A percentile compares a stretch with the other conserved stretches of the same genome.
phyloP scores from a whole-genome alignment of 2,888 invertebrate species.

The Meghimatium bilineatum region DNA sequence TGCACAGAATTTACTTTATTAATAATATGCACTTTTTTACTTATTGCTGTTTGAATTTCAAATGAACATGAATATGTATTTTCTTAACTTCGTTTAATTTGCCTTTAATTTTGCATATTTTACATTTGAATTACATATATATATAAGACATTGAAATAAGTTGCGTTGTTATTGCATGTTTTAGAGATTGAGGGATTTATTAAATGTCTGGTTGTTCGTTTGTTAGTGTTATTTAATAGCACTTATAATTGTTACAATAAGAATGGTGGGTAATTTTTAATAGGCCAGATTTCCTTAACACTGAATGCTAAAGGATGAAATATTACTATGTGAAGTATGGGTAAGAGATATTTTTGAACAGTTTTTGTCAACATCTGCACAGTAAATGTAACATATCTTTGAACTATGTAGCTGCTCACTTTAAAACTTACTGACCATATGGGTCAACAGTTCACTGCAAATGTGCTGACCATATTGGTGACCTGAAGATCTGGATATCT shows the following conservation, averaged over 20 bases:
- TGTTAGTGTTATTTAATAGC: neutral
- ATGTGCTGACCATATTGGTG: too few species aligned
- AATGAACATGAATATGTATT: conserved; percentile 7
- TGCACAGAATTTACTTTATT: neutral
- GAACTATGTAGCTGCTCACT: too few species aligned
- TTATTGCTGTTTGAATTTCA: neutral
- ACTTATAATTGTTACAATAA: neutral
- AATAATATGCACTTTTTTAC: conserved; percentile 7
- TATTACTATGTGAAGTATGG: too few species aligned
- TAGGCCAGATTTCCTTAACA: too few species aligned
- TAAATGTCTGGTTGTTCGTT: neutral
- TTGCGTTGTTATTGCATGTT: neutral
- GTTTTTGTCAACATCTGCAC: too few species aligned
- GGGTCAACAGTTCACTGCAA: too few species aligned
- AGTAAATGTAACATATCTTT: too few species aligned
- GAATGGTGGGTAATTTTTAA: neutral
- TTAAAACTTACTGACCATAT: too few species aligned
- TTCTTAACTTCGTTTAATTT: conserved; percentile 3
- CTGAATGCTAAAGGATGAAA: too few species aligned
- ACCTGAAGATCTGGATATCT: too few species aligned
- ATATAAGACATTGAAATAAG: neutral
- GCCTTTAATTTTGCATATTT: conserved; percentile 14
- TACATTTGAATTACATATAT: neutral
- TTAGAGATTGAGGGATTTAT: neutral
- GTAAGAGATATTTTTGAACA: too few species aligned